Evolutionary conservation across 2,113 vertebrate genomes (phyloP).

Genomic region (Epinephelus lanceolatus): DNA sequence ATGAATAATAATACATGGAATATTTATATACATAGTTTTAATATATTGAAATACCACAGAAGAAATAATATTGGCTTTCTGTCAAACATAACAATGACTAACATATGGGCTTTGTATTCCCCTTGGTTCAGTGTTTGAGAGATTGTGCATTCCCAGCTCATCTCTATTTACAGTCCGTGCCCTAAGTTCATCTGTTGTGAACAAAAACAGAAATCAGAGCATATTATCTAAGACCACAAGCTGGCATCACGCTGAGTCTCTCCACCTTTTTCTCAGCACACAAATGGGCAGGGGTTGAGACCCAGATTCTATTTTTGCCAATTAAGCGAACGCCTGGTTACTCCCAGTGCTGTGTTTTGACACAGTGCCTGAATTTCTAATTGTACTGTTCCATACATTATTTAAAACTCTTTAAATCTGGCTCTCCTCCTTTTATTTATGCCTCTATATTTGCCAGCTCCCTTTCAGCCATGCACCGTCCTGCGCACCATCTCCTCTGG

Average conservation of each 20-base stretch:
- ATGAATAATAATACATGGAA: not conserved
- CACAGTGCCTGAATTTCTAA: constrained; percentile 33
- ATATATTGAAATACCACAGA: not conserved
- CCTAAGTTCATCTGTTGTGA: constrained; percentile 45
- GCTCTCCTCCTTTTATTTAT: constrained; percentile 4
- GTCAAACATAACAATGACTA: constrained; percentile 5
- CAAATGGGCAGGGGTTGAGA: constrained; percentile 45
- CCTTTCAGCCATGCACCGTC: not conserved
- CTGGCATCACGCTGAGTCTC: constrained; percentile 11
- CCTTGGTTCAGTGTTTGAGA: constrained; percentile 2
- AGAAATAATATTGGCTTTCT: not conserved
- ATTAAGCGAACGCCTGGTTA: constrained; percentile 39
- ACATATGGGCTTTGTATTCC: constrained; percentile 15
- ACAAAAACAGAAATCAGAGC: constrained; percentile 52
- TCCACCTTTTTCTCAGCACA: constrained; percentile 28
- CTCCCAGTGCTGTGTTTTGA: constrained; percentile 42
- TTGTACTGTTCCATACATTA: constrained; percentile 52
- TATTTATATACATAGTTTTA: not conserved
- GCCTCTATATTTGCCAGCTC: constrained; percentile 4
- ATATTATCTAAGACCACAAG: constrained; percentile 43
- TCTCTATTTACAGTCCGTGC: constrained; percentile 12
- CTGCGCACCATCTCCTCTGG: constrained; percentile 12
- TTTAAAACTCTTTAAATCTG: constrained; percentile 38
- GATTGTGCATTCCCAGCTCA: not conserved
- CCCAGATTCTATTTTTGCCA: constrained; percentile 62